phyloP scores from a whole-genome alignment of 2,113 vertebrate genomes.

The Lycocorax pyrrhopterus region DNA sequence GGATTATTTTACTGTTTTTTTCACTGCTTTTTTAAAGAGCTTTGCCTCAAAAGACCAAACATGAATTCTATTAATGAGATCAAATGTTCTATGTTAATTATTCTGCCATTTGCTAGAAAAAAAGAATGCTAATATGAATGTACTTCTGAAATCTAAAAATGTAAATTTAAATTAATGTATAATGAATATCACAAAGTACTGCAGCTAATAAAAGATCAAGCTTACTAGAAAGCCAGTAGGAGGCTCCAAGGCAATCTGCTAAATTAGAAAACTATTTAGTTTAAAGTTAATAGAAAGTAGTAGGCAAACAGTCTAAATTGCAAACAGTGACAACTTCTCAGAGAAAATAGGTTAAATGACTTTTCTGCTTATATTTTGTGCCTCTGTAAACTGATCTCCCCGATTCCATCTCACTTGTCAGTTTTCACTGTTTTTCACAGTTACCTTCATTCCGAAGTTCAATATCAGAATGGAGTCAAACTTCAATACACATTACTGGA shows the following conservation, averaged over 20 bases:
- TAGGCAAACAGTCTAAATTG: constrained; percentile 13
- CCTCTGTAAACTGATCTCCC: background rate
- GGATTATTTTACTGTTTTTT: background rate
- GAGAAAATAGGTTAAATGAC: background rate
- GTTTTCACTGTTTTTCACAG: background rate
- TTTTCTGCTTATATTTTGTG: background rate
- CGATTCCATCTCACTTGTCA: background rate
- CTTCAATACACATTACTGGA: background rate
- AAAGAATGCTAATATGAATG: constrained; percentile 46
- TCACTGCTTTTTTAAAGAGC: background rate
- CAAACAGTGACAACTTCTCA: background rate
- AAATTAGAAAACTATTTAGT: background rate
- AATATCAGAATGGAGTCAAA: background rate
- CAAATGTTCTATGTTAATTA: constrained; percentile 55
- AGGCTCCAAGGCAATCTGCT: constrained; percentile 20
- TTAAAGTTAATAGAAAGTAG: constrained; percentile 15
- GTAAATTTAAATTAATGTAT: constrained; percentile 10
- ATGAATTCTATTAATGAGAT: constrained; percentile 49
- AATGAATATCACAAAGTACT: constrained; percentile 4
- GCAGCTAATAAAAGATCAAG: constrained; percentile 51
- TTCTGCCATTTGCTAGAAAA: constrained; percentile 29
- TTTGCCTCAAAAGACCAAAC: constrained; percentile 30
- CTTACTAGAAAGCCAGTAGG: constrained; percentile 13
- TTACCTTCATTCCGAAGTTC: background rate
- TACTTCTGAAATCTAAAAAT: constrained; percentile 46